A percentile compares a stretch with the other conserved stretches of the same genome.
phyloP scores from a whole-genome alignment of 1,140 invertebrate species.

The Drosophila azteca region DNA sequence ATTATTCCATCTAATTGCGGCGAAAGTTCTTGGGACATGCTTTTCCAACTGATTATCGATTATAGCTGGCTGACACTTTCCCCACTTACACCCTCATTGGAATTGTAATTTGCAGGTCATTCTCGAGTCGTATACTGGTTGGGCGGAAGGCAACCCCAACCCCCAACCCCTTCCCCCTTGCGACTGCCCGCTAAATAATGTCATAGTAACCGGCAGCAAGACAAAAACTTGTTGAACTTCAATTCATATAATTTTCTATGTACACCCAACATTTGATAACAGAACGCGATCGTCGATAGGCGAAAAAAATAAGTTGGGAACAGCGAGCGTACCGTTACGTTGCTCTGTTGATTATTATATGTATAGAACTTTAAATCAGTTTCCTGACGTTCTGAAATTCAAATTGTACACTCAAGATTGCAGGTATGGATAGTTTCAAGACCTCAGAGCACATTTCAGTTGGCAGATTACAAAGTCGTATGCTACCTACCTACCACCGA shows the following conservation, averaged over 20 bases:
- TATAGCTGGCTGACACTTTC: neutral
- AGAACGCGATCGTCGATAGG: slow-evolving; percentile 4
- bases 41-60: slow-evolving; percentile 9
- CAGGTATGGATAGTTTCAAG: no score
- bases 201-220: slow-evolving; percentile 12
- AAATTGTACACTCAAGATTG: neutral
- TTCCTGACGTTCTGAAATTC: slow-evolving; percentile 4
- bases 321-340: neutral
- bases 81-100: neutral
- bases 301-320: slow-evolving; percentile 1
- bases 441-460: neutral
- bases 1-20: slow-evolving; percentile 35
- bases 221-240: slow-evolving; percentile 26
- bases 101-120: slow-evolving; percentile 4
- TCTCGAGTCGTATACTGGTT: neutral
- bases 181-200: no score
- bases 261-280: slow-evolving; percentile 17
- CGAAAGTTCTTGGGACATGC: slow-evolving; percentile 14
- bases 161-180: no score
- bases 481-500: neutral
- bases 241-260: slow-evolving; percentile 13
- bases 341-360: slow-evolving; percentile 1
- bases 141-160: no score
- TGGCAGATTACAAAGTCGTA: neutral
- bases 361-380: neutral